phyloP scores from a whole-genome alignment of 2,113 vertebrate genomes.

The Recurvirostra avosetta region DNA sequence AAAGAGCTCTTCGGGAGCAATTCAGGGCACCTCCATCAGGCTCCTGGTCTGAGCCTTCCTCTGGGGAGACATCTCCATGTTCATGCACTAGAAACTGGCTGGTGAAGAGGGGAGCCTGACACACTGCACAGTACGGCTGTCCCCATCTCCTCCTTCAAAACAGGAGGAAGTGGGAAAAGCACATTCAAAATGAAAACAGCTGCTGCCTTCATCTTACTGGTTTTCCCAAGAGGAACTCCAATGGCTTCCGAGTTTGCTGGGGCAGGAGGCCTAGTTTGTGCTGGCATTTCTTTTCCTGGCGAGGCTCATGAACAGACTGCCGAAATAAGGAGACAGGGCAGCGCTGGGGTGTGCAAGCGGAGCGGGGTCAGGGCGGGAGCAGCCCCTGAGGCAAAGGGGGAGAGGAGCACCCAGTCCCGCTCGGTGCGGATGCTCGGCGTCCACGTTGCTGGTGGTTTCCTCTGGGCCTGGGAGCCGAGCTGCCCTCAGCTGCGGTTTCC shows the following conservation, averaged over 20 bases:
- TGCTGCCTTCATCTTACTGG: not conserved
- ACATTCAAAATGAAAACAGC: not conserved
- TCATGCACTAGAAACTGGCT: not conserved
- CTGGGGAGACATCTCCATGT: not conserved
- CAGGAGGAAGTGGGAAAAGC: not conserved
- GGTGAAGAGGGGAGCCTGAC: not conserved
- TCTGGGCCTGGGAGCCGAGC: accelerated
- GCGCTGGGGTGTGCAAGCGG: accelerated
- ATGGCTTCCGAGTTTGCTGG: not conserved
- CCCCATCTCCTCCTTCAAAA: not conserved
- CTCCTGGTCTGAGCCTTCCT: not conserved
- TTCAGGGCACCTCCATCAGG: not conserved
- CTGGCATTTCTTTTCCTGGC: not conserved
- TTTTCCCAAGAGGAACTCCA: not conserved
- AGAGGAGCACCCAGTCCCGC: not conserved
- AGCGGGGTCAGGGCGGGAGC: not conserved
- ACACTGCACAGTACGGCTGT: not conserved
- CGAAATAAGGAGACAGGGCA: not conserved
- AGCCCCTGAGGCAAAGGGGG: not conserved
- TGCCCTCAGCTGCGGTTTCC: not conserved
- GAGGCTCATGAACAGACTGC: not conserved
- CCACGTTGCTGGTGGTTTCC: accelerated
- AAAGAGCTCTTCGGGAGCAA: not conserved
- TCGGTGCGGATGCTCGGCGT: accelerated
- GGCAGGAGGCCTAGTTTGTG: not conserved